Base-by-base conservation (phyloP, 1,140 invertebrate species). In the Proales similis region DNA sequence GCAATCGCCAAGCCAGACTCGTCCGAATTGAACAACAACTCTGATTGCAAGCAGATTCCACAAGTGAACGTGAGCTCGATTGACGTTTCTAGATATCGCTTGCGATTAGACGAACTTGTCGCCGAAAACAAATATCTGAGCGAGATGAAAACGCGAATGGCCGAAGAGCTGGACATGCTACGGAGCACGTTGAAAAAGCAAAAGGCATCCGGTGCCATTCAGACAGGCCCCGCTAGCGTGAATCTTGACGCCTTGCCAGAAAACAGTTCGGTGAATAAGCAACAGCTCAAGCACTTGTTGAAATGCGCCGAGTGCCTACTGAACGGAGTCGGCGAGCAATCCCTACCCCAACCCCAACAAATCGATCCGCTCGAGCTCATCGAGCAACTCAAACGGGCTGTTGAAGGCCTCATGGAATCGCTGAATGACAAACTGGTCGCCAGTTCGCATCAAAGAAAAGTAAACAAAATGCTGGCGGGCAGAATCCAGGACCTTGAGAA, bases 391-490 rank as follows among this genome's bases (percentile, higher is more conserved):
- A 57, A 57, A 26, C 22, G 19, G 30, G 19, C 30, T 42, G 14
- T 57, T 19, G 29, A 29, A 42, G 19, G 22, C 4, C 24, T 46
- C 22, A n/a, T 46, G 14, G 57, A 61, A 11, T 17, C 24, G 32
- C 11, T 61, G 11, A 61, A 61, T 45, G 57, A 61, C 27, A 61
- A 61, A 20, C n/a, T 19, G 30, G 57, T 61, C n/a, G 39, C 39
- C 7, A 42, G 45, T 9, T 30, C 36, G 24, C 57, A 61, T 32
- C 57, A 61, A 29, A 45, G 39, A 32, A 61, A 61, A 32, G 24
- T 29, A 5, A 61, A 61, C 17, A 61, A 46, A 17, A 30, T 45
- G n/a, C 9, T 61, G 1, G 39, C 27, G 1, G 24, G 32, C n/a
- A 26, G 39, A 4, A 20, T 61, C 22, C 22, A 61, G 24, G 39